Evolutionary conservation across 92 coral and sea anemone species (phyloP).

Genomic region (Porites rus): DNA sequence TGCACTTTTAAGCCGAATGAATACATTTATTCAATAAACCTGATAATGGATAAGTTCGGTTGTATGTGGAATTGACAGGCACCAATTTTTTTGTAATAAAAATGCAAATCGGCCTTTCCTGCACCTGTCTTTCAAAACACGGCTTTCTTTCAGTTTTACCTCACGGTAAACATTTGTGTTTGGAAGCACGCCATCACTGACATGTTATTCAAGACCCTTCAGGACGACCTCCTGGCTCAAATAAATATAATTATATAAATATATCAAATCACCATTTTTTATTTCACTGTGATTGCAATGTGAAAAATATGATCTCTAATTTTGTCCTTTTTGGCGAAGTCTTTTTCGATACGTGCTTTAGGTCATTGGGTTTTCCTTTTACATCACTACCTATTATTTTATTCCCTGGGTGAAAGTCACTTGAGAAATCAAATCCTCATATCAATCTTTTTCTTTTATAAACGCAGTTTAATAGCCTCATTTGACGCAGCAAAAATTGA

Average conservation of each 20-base stretch:
- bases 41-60: slow-evolving; percentile 11
- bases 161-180: neutral
- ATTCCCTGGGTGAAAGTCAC: neutral
- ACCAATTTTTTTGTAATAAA: slow-evolving; percentile 3
- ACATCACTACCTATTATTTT: neutral
- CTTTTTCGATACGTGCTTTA: neutral
- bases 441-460: neutral
- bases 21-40: slow-evolving; percentile 10
- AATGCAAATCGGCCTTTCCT: slow-evolving; percentile 8
- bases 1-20: neutral
- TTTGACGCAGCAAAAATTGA: no score
- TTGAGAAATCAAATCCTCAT: neutral
- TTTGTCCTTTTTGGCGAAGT: neutral
- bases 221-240: no score
- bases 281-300: neutral
- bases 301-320: neutral
- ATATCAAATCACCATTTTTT: no score
- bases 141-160: no score
- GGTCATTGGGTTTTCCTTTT: neutral
- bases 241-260: no score
- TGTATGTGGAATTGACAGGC: neutral
- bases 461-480: neutral
- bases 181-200: no score
- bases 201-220: no score
- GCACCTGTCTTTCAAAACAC: slow-evolving; percentile 16